Conservation (phyloP, 2,888 invertebrate genomes). For the Dione vanillae region DNA sequence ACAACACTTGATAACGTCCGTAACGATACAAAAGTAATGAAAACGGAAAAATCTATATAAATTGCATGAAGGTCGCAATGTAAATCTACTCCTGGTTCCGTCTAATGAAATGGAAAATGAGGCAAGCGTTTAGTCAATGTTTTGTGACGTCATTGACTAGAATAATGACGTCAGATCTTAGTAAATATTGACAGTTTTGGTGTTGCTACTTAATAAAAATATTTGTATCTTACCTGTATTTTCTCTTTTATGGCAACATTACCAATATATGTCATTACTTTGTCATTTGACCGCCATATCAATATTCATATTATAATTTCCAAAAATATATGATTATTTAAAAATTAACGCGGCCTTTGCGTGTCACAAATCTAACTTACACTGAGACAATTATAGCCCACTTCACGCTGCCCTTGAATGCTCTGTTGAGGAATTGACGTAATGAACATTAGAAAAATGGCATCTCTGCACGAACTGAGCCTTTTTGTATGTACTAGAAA, state of each 20-base stretch:
- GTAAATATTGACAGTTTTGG: neutral
- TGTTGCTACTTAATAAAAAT: too few relatives aligned
- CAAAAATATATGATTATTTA: conserved; percentile 1
- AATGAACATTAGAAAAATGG: conserved; percentile 42
- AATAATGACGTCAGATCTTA: conserved; percentile 1
- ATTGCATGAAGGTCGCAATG: conserved; percentile 1
- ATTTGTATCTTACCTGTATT: too few relatives aligned
- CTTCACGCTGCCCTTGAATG: conserved; percentile 40
- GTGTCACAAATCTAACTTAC: conserved; percentile 49
- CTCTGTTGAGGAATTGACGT: conserved; percentile 37
- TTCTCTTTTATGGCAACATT: neutral
- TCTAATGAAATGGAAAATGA: conserved; percentile 28
- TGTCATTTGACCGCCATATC: neutral
- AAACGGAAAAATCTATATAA: conserved; percentile 21
- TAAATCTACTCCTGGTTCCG: conserved; percentile 13
- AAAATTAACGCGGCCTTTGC: conserved; percentile 37
- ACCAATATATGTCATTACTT: neutral
- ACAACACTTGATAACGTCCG: conserved; percentile 8
- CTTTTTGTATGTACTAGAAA: neutral
- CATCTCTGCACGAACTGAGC: conserved; percentile 29
- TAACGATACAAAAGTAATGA: conserved; percentile 4
- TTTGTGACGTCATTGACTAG: neutral
- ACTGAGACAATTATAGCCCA: conserved; percentile 40
- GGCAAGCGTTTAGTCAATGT: conserved; percentile 14
- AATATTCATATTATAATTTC: neutral